Conservation (phyloP, 1,140 invertebrate species). For the Coenobita brevimanus region DNA sequence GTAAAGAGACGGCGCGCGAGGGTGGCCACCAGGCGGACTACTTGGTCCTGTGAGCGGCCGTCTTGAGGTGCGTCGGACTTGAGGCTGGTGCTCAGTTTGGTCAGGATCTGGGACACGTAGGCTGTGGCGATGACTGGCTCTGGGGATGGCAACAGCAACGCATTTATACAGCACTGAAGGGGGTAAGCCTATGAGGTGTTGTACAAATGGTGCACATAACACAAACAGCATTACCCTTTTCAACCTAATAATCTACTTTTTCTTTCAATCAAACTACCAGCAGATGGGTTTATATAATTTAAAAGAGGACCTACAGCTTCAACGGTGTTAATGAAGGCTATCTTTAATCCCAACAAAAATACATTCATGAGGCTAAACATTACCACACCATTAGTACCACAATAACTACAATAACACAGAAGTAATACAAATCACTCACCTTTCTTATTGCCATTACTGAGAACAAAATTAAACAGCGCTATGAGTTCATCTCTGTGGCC, state of each 20-base stretch:
- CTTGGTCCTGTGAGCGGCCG: constrained; percentile 17
- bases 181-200: background rate
- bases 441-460: constrained; percentile 52
- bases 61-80: constrained; percentile 9
- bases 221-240: no score
- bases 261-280: no score
- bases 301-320: no score
- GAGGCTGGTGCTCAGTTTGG: constrained; percentile 30
- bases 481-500: constrained; percentile 41
- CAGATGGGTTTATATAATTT: no score
- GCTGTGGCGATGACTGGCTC: constrained; percentile 33
- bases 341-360: no score
- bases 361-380: no score
- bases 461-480: constrained; percentile 44
- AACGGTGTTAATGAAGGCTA: no score
- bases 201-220: no score
- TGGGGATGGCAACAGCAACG: background rate
- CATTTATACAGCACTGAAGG: background rate
- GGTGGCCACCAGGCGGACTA: constrained; percentile 22
- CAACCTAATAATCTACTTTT: no score
- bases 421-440: constrained; percentile 6
- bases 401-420: no score
- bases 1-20: constrained; percentile 29
- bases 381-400: no score
- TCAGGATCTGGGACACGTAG: constrained; percentile 40